Evolutionary conservation across 2,888 invertebrate species (phyloP), one percentile per base, ranked within the genome.

Genomic region (Ashinkailepas kermadecensis): DNA sequence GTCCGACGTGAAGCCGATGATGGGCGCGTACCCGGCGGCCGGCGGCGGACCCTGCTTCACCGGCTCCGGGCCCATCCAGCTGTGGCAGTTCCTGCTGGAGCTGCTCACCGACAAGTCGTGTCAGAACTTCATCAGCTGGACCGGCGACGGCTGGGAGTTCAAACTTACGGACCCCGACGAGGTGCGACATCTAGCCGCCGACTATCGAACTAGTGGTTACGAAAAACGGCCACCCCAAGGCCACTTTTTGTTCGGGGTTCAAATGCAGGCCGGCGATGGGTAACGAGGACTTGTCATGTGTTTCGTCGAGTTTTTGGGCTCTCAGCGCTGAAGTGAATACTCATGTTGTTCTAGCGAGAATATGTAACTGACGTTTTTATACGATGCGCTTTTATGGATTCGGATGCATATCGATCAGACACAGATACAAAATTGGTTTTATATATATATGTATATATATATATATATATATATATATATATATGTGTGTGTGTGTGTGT

Each of bases 111-210:
- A 85, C 82, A 85, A 84, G 89, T 92, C 94, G 85, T 97, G 97
- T 89, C 97, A 98, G 88, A 93, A 94, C 81, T 98, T 97, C 89
- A 98, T 98, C 87, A 95, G 96, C 84, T 98, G 98, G 98, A 97
- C 98, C 58, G 98, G 98, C 25, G 97, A 97, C 87, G 97, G 97
- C 83, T 98, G 98, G 97, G 98, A 99, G 89, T 99, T 99, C 90
- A 98, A 98, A 88, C 91, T 98, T 82, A 97, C 96, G 67, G 98
- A 99, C 89, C 98, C 98, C 0, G 98, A 99, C 89, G 98, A 99
- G 90, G 96, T 95, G 84, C 78, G 74, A 56, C 74, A 74, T 21
- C 74, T 74, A 3, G 74, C 56, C 56, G 74, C 70, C 11, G 2
- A 13, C 1, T 6, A 1, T 0, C 10, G 18, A 56, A 74, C 74